Evolutionary conservation across 2,797 vertebrate genomes (phyloP), one percentile per base, ranked within the genome.

Genomic region (Serranus cabrilla): DNA sequence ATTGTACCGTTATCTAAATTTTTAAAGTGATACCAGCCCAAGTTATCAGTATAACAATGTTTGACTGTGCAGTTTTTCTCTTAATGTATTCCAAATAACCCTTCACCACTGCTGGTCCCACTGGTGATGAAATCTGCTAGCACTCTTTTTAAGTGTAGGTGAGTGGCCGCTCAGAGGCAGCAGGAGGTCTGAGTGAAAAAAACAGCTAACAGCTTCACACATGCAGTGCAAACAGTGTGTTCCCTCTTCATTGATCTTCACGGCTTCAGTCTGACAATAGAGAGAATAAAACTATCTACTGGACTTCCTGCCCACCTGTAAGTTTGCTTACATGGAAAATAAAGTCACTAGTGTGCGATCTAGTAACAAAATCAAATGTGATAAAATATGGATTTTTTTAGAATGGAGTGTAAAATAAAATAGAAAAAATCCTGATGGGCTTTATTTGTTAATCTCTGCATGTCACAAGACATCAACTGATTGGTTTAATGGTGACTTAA

Each of bases 171-270:
- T 78, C 46, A 57, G 73, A 63, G 75, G 61, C 81, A 84, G 85
- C 86, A 89, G 92, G 87, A 47, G 86, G 83, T 80, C 67, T 50
- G 56, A 83, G 74, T 72, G 82, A 71, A 75, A 75, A 31, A 83
- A 75, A 78, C 57, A 74, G 81, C 68, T 62, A 80, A 85, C 58
- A 74, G 76, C 62, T 62, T 69, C 56, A 62, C 18, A 69, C 62
- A 60, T 13, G 56, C 47, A 56, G 59, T 55, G 51, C 40, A 83
- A 74, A 73, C 39, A 72, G 62, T 49, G 59, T 71, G 60, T 60
- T 76, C 47, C 64, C 54, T 42, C 57, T 59, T 59, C 58, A 61
- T 37, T 74, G 66, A 74, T 75, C 71, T 59, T 43, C 80, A 76
- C 62, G 52, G 58, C 37, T 78, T 75, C 52, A 45, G 56, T 80